Percentiles rank a stretch among this genome's conserved stretches.
These are phyloP conservation scores for Cromileptes altivelis DNA, from an alignment of 2,113 vertebrate species.

Conservation along the genomic window DNA sequence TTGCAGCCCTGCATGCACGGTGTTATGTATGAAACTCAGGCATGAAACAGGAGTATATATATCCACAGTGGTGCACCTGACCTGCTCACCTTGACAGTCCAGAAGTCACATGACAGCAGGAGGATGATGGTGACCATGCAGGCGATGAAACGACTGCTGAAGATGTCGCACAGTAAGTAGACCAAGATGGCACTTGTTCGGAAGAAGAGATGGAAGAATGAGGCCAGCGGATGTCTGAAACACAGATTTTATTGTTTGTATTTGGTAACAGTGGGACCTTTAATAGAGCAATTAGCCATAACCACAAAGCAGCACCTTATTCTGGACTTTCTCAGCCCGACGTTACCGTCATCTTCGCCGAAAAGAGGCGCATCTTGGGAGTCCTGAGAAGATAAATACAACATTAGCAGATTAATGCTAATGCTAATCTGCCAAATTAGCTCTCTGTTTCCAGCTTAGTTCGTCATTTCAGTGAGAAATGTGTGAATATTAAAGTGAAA, in stretches of 20 bases:
- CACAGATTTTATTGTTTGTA: conserved; percentile 30
- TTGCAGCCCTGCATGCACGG: not conserved
- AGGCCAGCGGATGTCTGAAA: conserved; percentile 91
- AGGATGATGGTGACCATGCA: conserved; percentile 96
- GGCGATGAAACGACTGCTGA: conserved; percentile 91
- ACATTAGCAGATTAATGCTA: conserved; percentile 1
- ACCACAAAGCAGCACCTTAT: conserved; percentile 83
- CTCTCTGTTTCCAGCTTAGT: not conserved
- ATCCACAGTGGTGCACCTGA: not conserved
- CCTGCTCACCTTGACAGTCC: conserved; percentile 92
- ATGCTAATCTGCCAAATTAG: not conserved
- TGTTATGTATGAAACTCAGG: not conserved
- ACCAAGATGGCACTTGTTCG: conserved; percentile 91
- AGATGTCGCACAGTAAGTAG: conserved; percentile 90
- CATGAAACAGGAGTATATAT: not conserved
- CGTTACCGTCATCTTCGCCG: conserved; percentile 89
- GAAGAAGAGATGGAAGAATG: conserved; percentile 97
- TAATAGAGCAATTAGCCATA: too few species aligned
- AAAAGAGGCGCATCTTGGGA: conserved; percentile 92
- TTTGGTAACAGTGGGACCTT: not conserved
- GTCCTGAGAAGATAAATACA: conserved; percentile 78
- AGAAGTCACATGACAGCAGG: conserved; percentile 95
- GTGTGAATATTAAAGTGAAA: not conserved
- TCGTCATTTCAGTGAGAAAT: not conserved
- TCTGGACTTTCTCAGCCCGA: conserved; percentile 79